Evolutionary conservation across 2,113 vertebrate species (phyloP).

Genomic region (Rhabdomys dilectus): DNA sequence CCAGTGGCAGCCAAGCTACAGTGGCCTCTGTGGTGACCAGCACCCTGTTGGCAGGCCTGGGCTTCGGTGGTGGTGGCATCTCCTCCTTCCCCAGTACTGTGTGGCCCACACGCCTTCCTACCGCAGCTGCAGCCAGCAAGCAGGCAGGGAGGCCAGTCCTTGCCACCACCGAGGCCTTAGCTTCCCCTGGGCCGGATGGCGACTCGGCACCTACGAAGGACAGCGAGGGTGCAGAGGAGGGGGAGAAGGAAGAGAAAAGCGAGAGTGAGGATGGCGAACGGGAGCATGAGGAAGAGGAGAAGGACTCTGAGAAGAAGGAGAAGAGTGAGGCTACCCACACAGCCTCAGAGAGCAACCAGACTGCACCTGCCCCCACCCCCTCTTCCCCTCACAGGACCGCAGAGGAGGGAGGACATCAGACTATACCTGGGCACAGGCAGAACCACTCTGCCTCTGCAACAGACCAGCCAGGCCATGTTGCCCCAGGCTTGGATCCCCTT

Average conservation of each 20-base stretch:
- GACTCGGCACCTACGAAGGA: constrained; percentile 84
- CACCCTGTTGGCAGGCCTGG: constrained; percentile 95
- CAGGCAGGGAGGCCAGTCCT: constrained; percentile 85
- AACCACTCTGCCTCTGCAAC: constrained; percentile 76
- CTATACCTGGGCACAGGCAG: constrained; percentile 79
- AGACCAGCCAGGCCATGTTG: constrained; percentile 68
- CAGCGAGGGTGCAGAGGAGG: constrained; percentile 86
- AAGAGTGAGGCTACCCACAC: constrained; percentile 79
- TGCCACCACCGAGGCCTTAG: constrained; percentile 85
- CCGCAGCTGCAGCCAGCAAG: constrained; percentile 82
- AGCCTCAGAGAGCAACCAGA: constrained; percentile 52
- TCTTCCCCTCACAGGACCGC: constrained; percentile 83
- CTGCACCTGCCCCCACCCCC: constrained; percentile 38
- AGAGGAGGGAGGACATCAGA: constrained; percentile 87
- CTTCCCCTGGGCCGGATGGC: constrained; percentile 85
- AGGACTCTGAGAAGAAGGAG: constrained; percentile 89
- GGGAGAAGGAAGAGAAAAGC: constrained; percentile 89
- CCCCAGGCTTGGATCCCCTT: constrained; percentile 41
- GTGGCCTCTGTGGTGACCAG: constrained; percentile 97
- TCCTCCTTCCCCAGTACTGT: constrained; percentile 97
- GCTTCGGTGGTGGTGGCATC: constrained; percentile 95
- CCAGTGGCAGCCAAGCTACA: constrained; percentile 96
- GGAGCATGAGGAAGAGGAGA: constrained; percentile 91
- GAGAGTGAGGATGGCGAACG: constrained; percentile 89
- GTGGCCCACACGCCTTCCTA: constrained; percentile 92